A percentile compares a stretch with the other conserved stretches of the same genome.
Evolutionary conservation across 2,888 invertebrate species (phyloP).

Genomic region (Spatulosminthurus flaviceps): DNA sequence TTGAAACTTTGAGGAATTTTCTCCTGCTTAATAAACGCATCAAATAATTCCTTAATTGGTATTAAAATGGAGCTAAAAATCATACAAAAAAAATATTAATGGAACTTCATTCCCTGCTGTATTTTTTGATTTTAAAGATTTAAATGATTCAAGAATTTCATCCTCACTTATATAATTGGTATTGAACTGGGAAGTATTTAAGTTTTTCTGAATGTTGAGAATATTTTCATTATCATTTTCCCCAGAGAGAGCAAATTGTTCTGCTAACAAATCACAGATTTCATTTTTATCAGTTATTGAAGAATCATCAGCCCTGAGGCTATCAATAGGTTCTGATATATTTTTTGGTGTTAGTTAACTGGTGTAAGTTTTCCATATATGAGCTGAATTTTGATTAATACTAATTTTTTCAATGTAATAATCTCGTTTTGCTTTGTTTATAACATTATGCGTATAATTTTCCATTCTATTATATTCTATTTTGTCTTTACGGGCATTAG

Average conservation of each 20-base stretch:
- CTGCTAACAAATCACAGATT: background rate
- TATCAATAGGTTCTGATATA: background rate
- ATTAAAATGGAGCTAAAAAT: background rate
- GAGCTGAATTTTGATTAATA: background rate
- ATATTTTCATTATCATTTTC: background rate
- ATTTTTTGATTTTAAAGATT: background rate
- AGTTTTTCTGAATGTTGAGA: background rate
- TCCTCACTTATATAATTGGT: background rate
- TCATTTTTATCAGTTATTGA: background rate
- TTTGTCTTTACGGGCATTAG: no score
- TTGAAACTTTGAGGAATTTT: slow-evolving; percentile 2
- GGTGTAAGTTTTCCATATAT: background rate
- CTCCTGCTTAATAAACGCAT: background rate
- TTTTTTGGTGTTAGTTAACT: background rate
- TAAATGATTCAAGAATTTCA: background rate
- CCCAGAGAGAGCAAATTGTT: background rate
- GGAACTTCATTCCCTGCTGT: background rate
- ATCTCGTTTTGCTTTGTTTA: background rate
- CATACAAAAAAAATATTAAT: background rate
- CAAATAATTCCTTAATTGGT: background rate
- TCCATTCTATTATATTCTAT: background rate
- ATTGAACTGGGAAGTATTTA: background rate
- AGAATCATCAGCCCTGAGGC: background rate
- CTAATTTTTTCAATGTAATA: background rate
- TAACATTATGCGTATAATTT: background rate